phyloP scores from a whole-genome alignment of 2,113 vertebrate genomes.

The Rhadina sibilatrix region DNA sequence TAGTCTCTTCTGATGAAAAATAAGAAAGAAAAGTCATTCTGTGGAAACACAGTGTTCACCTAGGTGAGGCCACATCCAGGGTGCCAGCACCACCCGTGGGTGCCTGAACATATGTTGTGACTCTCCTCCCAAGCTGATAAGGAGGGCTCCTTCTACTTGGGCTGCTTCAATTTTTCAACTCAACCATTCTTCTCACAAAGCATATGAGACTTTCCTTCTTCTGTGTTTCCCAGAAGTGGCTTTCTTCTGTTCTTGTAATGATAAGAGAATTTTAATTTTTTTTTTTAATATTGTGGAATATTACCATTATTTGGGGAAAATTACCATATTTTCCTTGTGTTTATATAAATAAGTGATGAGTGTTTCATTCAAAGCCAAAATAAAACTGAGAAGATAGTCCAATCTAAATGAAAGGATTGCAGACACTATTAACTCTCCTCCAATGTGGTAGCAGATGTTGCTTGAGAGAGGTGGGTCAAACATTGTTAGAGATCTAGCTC shows the following conservation, averaged over 20 bases:
- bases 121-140: not conserved
- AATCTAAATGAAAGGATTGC: not conserved
- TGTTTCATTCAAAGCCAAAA: not conserved
- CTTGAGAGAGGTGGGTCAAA: not conserved
- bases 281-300: not conserved
- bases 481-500: not conserved
- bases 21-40: not conserved
- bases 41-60: not conserved
- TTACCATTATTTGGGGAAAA: not conserved
- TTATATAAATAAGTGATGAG: not conserved
- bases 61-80: not conserved
- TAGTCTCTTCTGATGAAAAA: not conserved
- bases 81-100: not conserved
- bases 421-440: not conserved
- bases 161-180: not conserved
- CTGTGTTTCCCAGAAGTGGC: not conserved
- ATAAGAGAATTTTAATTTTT: not conserved
- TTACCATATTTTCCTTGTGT: not conserved
- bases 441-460: not conserved
- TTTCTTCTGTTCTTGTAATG: not conserved
- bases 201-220: not conserved
- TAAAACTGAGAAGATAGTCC: not conserved
- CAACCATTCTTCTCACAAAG: not conserved
- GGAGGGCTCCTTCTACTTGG: not conserved
- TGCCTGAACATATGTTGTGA: not conserved